phyloP scores from a whole-genome alignment of 2,888 invertebrate species.

The Boloria euphrosyne region DNA sequence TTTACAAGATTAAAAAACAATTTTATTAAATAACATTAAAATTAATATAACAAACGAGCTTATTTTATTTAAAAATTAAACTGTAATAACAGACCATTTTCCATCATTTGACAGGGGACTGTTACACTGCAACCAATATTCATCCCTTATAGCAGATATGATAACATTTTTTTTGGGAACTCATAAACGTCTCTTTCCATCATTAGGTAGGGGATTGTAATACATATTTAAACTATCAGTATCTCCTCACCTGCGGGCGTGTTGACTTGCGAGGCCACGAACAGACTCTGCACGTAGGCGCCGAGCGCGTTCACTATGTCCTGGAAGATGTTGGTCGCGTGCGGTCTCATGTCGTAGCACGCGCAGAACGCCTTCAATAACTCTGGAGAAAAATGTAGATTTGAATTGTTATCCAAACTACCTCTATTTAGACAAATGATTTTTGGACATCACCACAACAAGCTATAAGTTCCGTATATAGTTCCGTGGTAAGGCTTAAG shows the following conservation, averaged over 20 bases:
- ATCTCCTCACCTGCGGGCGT: constrained; percentile 67
- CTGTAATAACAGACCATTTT: too few species aligned
- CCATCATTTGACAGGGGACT: too few species aligned
- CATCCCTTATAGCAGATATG: too few species aligned
- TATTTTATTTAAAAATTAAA: neutral
- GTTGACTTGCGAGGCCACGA: constrained; percentile 87
- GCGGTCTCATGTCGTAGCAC: constrained; percentile 97
- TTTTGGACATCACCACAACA: too few species aligned
- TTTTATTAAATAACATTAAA: too few species aligned
- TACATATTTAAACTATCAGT: neutral
- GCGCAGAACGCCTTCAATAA: constrained; percentile 95
- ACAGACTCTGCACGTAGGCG: constrained; percentile 95
- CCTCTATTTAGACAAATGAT: too few species aligned
- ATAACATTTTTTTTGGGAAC: too few species aligned
- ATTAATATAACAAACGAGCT: neutral
- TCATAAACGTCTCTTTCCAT: too few species aligned
- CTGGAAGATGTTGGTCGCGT: constrained; percentile 95
- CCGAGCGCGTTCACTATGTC: constrained; percentile 97
- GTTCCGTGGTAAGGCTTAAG: too few species aligned
- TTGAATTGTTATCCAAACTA: neutral
- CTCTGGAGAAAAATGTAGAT: constrained; percentile 60
- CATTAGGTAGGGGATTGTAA: too few species aligned
- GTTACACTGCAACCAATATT: too few species aligned
- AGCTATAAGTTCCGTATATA: too few species aligned
- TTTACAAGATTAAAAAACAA: neutral